Base-by-base conservation (phyloP, 2,113 vertebrate species). In the Ciconia stormi region DNA sequence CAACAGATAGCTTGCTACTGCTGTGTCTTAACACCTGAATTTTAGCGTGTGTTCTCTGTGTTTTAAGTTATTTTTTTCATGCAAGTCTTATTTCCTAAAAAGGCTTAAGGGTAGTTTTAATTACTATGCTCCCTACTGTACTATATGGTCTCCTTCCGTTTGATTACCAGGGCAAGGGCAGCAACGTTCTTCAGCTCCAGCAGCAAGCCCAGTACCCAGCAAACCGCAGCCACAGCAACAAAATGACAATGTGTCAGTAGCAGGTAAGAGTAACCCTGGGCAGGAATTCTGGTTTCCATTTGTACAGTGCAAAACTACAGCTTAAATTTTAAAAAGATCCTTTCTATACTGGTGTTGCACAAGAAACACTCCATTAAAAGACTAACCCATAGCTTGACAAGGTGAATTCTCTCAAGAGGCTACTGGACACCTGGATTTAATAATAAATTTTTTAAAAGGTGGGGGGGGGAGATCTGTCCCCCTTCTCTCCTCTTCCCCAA, bases 91-190 rank as follows among this genome's bases (percentile, higher is more conserved):
- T 38, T 89, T 89, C 18, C 26, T 87, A 7, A 47, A 74, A 89
- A 47, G 29, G 9, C 72, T 91, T 74, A 79, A 83, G 38, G 18
- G 2, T 23, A 6, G 6, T 90, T 95, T 81, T 89, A 92, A 79
- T 96, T 81, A 49, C 30, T 96, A 15, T 95, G 44, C 52, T 93
- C 50, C 58, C 90, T 69, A 36, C 79, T 81, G 46, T 67, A 47
- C 65, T 94, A 49, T 46, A 7, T 47, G 36, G 10, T 83, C 63
- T 95, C n/a, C 97, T 76, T 95, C 82, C 40, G 26, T 84, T 92
- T 87, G 44, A 78, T 96, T 94, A 69, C 58, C 85, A 98, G 98
- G 97, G 34, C 98, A 97, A 26, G 98, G 95, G 14, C 98, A 97
- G 73, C 86, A 79, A 63, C 90, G 91, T 82, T 59, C 93, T 66